These are phyloP conservation scores for Alauda arvensis DNA, from an alignment of 2,797 vertebrate species.

Conservation along the genomic window DNA sequence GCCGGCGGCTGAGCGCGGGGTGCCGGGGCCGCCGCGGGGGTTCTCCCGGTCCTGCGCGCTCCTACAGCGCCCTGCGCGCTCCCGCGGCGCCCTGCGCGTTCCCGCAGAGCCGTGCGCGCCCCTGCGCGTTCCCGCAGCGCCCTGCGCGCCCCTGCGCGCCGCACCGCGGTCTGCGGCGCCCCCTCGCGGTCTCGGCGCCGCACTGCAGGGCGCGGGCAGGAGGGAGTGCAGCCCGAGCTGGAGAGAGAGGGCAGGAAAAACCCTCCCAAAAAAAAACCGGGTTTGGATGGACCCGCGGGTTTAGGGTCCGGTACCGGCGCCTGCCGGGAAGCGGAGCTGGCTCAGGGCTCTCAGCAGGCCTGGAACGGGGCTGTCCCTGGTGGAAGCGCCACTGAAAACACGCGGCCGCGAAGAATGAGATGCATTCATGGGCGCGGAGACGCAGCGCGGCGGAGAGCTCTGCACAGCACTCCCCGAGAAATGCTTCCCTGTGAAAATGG, in stretches of 20 bases:
- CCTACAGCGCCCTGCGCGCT: background rate
- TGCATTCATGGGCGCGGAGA: accelerated
- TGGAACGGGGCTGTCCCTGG: background rate
- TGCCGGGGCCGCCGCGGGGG: background rate
- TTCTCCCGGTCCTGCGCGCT: background rate
- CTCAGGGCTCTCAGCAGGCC: background rate
- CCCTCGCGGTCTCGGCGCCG: background rate
- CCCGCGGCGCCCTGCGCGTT: background rate
- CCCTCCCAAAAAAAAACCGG: background rate
- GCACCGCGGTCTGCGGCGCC: conserved; percentile 31
- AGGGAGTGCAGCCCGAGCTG: background rate
- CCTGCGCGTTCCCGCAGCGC: background rate
- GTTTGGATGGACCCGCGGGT: accelerated
- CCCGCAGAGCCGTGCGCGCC: background rate
- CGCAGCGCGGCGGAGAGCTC: accelerated
- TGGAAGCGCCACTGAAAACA: accelerated
- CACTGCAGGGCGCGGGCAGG: background rate
- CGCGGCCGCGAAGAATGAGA: background rate
- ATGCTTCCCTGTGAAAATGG: background rate
- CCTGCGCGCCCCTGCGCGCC: background rate
- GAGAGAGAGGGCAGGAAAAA: background rate
- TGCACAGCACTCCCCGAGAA: background rate
- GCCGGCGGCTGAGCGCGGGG: background rate
- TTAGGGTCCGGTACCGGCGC: accelerated
- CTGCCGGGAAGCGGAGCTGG: background rate